Evolutionary conservation across 2,888 invertebrate genomes (phyloP).

Genomic region (Neoascia interrupta): DNA sequence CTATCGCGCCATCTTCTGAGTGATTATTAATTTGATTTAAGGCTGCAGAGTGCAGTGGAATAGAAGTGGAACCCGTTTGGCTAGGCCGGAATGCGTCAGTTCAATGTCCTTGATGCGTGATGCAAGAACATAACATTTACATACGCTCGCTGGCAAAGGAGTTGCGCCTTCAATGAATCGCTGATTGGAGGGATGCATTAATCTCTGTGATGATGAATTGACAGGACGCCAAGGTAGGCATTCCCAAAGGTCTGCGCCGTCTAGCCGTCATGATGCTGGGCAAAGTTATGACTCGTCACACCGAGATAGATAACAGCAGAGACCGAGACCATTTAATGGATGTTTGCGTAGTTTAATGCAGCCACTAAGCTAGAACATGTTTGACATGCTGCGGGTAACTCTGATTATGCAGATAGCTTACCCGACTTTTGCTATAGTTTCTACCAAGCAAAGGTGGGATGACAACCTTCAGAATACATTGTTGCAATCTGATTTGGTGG

Average conservation of each 20-base stretch:
- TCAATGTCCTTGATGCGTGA: conserved; percentile 66
- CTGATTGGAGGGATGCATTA: conserved; percentile 61
- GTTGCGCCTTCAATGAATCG: conserved; percentile 57
- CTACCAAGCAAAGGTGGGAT: no score
- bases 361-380: conserved; percentile 29
- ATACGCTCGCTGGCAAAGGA: conserved; percentile 5
- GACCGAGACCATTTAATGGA: conserved; percentile 40
- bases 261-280: no score
- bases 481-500: no score
- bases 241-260: background rate
- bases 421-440: no score
- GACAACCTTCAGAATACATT: no score
- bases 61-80: background rate
- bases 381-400: conserved; percentile 41
- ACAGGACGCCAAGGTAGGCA: conserved; percentile 31
- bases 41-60: conserved; percentile 11
- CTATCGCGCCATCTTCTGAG: conserved; percentile 63
- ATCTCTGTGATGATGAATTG: conserved; percentile 62
- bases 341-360: conserved; percentile 38
- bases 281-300: conserved; percentile 47
- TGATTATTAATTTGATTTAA: conserved; percentile 67
- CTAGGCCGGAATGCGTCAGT: conserved; percentile 24
- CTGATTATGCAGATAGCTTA: no score
- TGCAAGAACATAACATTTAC: conserved; percentile 39
- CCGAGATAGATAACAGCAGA: conserved; percentile 26